Percentiles rank a stretch among this genome's conserved stretches.
Conservation (phyloP, 2,113 vertebrate species). For the Elachura formosa region DNA sequence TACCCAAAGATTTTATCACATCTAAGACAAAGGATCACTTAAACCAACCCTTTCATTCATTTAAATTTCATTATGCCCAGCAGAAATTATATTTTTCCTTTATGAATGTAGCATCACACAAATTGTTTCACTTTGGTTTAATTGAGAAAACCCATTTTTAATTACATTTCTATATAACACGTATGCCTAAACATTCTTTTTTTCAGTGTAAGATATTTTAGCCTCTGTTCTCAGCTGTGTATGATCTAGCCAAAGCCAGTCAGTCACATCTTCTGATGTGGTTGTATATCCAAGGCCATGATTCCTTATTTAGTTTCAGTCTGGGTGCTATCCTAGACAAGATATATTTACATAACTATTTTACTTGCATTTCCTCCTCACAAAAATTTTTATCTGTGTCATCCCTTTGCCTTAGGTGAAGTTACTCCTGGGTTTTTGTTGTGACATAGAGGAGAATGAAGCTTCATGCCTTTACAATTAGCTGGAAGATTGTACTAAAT, state of each 20-base stretch:
- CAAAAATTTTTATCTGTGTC: not conserved
- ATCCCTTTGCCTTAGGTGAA: not conserved
- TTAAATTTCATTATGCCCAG: not conserved
- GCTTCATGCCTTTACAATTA: not conserved
- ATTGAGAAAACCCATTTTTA: not conserved
- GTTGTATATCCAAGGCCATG: not conserved
- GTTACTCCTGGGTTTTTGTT: not conserved
- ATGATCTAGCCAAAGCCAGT: not conserved
- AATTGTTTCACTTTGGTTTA: not conserved
- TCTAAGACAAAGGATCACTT: not conserved
- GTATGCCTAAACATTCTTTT: not conserved
- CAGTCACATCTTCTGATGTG: not conserved
- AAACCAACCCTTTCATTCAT: not conserved
- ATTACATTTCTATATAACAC: not conserved
- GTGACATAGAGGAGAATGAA: not conserved
- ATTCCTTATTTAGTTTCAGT: not conserved
- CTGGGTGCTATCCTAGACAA: not conserved
- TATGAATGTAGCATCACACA: not conserved
- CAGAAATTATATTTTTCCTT: not conserved
- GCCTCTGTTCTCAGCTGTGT: not conserved
- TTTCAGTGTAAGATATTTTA: not conserved
- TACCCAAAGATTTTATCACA: not conserved
- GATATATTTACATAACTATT: not conserved
- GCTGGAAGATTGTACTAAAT: not conserved
- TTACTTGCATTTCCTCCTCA: not conserved